Base-by-base conservation (phyloP, 2,888 invertebrate genomes). In the Lochmaea capreae region DNA sequence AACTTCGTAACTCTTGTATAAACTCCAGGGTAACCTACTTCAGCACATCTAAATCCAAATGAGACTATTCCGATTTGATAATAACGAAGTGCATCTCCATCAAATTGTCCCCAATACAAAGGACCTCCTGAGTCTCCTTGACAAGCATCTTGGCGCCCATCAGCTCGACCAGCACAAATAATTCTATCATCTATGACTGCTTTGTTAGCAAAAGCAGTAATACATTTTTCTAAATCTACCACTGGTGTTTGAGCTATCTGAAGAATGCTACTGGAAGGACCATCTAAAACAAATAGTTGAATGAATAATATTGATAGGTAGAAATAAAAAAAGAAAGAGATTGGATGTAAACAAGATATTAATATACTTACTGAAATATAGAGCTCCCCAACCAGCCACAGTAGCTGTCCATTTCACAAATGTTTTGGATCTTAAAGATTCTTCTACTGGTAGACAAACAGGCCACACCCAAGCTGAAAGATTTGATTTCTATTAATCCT, bases 101-200 rank as follows among this genome's bases (percentile, higher is more conserved):
- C 71, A 3, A 57, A 54, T 14, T 58, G 52, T 3, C 80, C 82
- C 57, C 79, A 89, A 92, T 94, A 93, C 14, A 95, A 86, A 0
- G 95, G 95, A 4, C 95, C 95, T 0, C 95, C 95, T 65, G 94
- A 94, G 87, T 95, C 95, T 1, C 95, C 94, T 87, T 92, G 91
- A 80, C 94, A 94, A 58, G 94, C 91, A 83, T 94, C 94, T 84
- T 91, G 91, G 26, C 92, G 92, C 0, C 93, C 94, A 65, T 84
- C 81, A 67, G 88, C 85, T 83, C 85, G 90, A 0, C 94, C 94
- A 0, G 94, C 94, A 83, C 95, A 95, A 2, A 94, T 79, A 33
- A 92, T 91, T 1, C 92, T 88, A 22, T 91, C 86, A 82, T 94
- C 93, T 46, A 92, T 89, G 0, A 88, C 80, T 74, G 90, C 89